These are phyloP conservation scores for Lasioglossum oenotherae DNA, from an alignment of 2,888 invertebrate species.

Conservation along the genomic window DNA sequence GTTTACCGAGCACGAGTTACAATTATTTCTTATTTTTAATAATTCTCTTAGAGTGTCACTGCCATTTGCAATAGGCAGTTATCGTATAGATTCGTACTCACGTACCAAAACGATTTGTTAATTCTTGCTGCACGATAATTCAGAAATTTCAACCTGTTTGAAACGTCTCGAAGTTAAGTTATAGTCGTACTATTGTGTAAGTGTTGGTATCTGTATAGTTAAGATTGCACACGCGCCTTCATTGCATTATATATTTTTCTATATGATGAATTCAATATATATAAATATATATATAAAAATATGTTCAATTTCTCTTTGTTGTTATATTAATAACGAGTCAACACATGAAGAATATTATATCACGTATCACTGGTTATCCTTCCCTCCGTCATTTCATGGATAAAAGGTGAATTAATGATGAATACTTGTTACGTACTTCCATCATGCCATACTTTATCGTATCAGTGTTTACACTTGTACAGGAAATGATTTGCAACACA, in stretches of 20 bases:
- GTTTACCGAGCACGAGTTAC: conserved; percentile 8
- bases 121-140: neutral
- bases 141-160: neutral
- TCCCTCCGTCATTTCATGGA: conserved; percentile 50
- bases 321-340: conserved; percentile 64
- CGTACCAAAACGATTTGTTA: neutral
- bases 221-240: conserved; percentile 14
- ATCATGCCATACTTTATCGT: conserved; percentile 62
- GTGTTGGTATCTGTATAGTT: conserved; percentile 12
- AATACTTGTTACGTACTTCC: conserved; percentile 67
- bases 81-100: neutral
- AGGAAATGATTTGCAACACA: conserved; percentile 56
- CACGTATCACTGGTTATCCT: conserved; percentile 55
- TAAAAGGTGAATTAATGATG: conserved; percentile 39
- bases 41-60: conserved; percentile 27
- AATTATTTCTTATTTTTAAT: conserved; percentile 30
- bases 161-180: neutral
- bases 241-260: conserved; percentile 41
- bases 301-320: conserved; percentile 65
- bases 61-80: conserved; percentile 34
- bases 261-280: conserved; percentile 67
- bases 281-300: conserved; percentile 53
- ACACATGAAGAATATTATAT: conserved; percentile 64
- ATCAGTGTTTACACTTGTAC: conserved; percentile 67
- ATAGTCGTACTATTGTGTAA: neutral